Conservation (phyloP, 2,797 vertebrate species). For the Toxotes lorentzi region DNA sequence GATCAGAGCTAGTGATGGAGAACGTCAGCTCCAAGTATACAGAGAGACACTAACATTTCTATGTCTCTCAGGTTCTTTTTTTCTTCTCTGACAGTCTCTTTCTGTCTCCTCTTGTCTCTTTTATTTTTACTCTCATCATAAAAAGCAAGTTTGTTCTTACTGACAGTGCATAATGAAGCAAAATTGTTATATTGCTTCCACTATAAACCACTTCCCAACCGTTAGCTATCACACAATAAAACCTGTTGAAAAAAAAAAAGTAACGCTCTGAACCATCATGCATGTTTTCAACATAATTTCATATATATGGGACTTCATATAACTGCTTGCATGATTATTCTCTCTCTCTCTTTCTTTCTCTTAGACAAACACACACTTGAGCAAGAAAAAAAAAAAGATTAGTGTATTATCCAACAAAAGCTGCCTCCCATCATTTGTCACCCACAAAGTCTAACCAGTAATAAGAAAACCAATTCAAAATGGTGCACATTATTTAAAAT, state of each 20-base stretch:
- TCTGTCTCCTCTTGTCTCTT: slow-evolving; percentile 8
- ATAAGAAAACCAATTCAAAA: slow-evolving; percentile 43
- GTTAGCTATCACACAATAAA: slow-evolving; percentile 39
- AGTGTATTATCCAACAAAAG: slow-evolving; percentile 32
- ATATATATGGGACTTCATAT: slow-evolving; percentile 48
- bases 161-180: background rate
- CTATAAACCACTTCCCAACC: slow-evolving; percentile 32
- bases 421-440: slow-evolving; percentile 30
- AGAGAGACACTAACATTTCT: slow-evolving; percentile 30
- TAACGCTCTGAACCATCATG: slow-evolving; percentile 25
- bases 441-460: slow-evolving; percentile 40
- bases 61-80: slow-evolving; percentile 23
- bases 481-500: slow-evolving; percentile 45
- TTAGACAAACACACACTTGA: slow-evolving; percentile 4
- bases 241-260: slow-evolving; percentile 33
- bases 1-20: slow-evolving; percentile 43
- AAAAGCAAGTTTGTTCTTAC: slow-evolving; percentile 36
- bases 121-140: slow-evolving; percentile 24
- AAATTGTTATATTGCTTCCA: slow-evolving; percentile 12
- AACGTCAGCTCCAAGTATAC: slow-evolving; percentile 31
- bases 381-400: slow-evolving; percentile 5
- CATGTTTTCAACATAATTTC: slow-evolving; percentile 58
- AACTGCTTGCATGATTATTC: slow-evolving; percentile 38
- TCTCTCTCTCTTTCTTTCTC: slow-evolving; percentile 20
- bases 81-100: slow-evolving; percentile 20